Evolutionary conservation across 2,888 invertebrate genomes (phyloP).

Genomic region (Andrena bicolor): DNA sequence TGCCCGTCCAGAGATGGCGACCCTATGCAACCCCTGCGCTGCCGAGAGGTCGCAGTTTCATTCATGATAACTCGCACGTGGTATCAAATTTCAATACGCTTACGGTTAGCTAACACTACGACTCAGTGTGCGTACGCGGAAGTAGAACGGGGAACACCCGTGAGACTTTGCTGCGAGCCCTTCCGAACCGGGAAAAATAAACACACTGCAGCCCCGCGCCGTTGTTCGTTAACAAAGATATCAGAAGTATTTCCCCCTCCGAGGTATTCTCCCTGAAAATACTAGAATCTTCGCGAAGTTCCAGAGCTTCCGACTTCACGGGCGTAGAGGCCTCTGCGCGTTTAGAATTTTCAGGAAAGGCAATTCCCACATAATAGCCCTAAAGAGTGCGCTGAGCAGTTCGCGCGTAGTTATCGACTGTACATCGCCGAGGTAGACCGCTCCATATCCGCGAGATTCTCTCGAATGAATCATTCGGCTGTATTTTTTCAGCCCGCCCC

Average conservation of each 20-base stretch:
- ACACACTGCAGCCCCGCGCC: too few relatives aligned
- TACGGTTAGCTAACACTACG: constrained; percentile 51
- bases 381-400: background rate
- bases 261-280: too few relatives aligned
- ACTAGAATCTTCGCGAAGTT: too few relatives aligned
- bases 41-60: constrained; percentile 61
- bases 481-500: background rate
- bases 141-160: constrained; percentile 42
- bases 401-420: background rate
- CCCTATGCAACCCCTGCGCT: constrained; percentile 29
- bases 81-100: constrained; percentile 72
- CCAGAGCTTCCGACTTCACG: too few relatives aligned
- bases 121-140: constrained; percentile 46
- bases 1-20: constrained; percentile 69
- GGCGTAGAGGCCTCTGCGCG: too few relatives aligned
- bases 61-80: constrained; percentile 68
- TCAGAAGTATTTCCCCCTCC: too few relatives aligned
- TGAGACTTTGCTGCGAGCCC: constrained; percentile 16
- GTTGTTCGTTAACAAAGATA: background rate
- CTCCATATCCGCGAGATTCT: constrained; percentile 34
- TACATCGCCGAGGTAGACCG: constrained; percentile 17
- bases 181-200: too few relatives aligned
- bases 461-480: constrained; percentile 40
- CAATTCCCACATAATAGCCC: too few relatives aligned
- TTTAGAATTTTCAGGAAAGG: too few relatives aligned